Conservation (phyloP, 2,113 vertebrate species). For the Myiopsitta monachus region DNA sequence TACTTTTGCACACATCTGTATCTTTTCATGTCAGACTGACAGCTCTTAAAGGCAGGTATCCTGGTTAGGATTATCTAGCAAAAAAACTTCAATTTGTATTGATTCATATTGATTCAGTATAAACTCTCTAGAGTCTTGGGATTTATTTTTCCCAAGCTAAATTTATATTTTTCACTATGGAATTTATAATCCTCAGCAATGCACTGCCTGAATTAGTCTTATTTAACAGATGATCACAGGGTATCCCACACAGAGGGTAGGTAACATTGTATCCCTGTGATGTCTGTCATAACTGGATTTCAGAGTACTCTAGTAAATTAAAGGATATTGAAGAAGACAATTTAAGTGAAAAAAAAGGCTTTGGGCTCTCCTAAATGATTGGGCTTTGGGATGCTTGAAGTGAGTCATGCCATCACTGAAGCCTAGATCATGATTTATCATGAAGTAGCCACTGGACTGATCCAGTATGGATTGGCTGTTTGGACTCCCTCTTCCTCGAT, state of each 20-base stretch:
- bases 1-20: background rate
- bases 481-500: background rate
- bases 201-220: background rate
- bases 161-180: background rate
- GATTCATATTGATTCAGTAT: background rate
- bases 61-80: background rate
- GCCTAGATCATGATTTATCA: background rate
- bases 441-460: background rate
- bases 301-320: background rate
- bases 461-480: background rate
- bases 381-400: background rate
- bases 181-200: background rate
- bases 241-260: background rate
- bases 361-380: background rate
- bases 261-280: accelerated
- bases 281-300: conserved; percentile 1
- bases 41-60: background rate
- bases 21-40: background rate
- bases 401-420: background rate
- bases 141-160: background rate
- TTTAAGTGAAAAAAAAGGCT: background rate
- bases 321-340: background rate
- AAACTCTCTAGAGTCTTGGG: background rate
- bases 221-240: background rate
- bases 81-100: conserved; percentile 4